Evolutionary conservation across 1,140 invertebrate species (phyloP).

Genomic region (Zaprionus davidi): DNA sequence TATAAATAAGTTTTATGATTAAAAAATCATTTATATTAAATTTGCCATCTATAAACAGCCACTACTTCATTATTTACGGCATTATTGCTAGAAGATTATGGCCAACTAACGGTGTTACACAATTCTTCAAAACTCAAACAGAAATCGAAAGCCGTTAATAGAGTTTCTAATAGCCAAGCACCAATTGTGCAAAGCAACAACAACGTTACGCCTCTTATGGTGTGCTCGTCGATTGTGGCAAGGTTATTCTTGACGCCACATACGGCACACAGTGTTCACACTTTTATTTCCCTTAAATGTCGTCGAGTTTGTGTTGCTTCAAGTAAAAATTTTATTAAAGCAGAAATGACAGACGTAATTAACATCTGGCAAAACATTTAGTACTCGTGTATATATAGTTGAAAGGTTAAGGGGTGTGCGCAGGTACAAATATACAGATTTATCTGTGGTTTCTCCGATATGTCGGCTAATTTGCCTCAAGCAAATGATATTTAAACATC

Average conservation of each 20-base stretch:
- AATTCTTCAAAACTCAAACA: slow-evolving; percentile 19
- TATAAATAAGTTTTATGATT: neutral
- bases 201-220: neutral
- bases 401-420: slow-evolving; percentile 8
- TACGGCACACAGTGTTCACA: slow-evolving; percentile 19
- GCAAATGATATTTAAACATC: slow-evolving; percentile 74
- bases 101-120: slow-evolving; percentile 1
- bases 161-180: slow-evolving; percentile 6
- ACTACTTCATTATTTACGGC: neutral
- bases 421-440: slow-evolving; percentile 29
- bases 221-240: slow-evolving; percentile 8
- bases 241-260: slow-evolving; percentile 23
- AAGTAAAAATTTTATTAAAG: slow-evolving; percentile 49
- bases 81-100: slow-evolving; percentile 4
- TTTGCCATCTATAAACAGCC: neutral
- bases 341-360: slow-evolving; percentile 54
- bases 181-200: slow-evolving; percentile 38
- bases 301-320: neutral
- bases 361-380: slow-evolving; percentile 38
- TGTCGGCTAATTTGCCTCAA: slow-evolving; percentile 57
- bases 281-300: slow-evolving; percentile 24
- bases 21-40: neutral
- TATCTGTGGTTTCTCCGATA: neutral
- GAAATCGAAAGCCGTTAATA: slow-evolving; percentile 38
- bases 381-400: neutral